These are phyloP conservation scores for Amblyopsis hoosieri DNA, from an alignment of 2,797 vertebrate species.

Conservation along the genomic window DNA sequence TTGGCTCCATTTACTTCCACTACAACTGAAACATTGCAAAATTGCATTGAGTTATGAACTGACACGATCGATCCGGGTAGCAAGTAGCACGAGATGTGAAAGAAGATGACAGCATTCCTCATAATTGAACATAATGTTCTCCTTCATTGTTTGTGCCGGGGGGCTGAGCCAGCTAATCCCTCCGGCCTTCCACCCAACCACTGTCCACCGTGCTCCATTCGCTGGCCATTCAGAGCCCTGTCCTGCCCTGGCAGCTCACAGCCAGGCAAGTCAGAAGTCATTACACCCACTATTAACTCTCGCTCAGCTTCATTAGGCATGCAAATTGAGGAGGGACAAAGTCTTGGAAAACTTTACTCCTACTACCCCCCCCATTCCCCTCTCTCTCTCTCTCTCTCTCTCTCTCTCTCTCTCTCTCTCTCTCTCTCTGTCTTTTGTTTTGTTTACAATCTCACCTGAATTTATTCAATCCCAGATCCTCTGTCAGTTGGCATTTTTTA, in stretches of 20 bases:
- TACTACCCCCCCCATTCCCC: conserved; percentile 39
- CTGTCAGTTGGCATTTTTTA: too few species aligned
- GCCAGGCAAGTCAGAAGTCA: conserved; percentile 97
- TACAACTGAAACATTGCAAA: too few species aligned
- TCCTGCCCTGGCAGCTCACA: conserved; percentile 58
- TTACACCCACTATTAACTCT: conserved; percentile 99
- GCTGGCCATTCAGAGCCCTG: conserved; percentile 58
- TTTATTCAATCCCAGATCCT: too few species aligned
- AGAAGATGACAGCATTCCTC: too few species aligned
- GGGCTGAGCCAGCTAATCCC: conserved; percentile 11
- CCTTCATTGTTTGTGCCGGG: neutral
- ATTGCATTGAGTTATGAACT: too few species aligned
- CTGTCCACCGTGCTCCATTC: conserved; percentile 54
- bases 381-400: conserved; percentile 13
- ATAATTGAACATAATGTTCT: neutral
- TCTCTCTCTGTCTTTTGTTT: conserved; percentile 38
- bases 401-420: conserved; percentile 34
- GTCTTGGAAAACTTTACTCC: conserved; percentile 84
- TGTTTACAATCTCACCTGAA: too few species aligned
- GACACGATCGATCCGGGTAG: too few species aligned
- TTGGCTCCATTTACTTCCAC: too few species aligned
- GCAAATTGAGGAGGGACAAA: conserved; percentile 90
- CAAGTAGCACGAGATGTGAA: too few species aligned
- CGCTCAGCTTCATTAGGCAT: conserved; percentile 97
- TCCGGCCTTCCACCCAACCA: conserved; percentile 10